phyloP scores from a whole-genome alignment of 1,140 invertebrate genomes.

The Mamestra configurata region DNA sequence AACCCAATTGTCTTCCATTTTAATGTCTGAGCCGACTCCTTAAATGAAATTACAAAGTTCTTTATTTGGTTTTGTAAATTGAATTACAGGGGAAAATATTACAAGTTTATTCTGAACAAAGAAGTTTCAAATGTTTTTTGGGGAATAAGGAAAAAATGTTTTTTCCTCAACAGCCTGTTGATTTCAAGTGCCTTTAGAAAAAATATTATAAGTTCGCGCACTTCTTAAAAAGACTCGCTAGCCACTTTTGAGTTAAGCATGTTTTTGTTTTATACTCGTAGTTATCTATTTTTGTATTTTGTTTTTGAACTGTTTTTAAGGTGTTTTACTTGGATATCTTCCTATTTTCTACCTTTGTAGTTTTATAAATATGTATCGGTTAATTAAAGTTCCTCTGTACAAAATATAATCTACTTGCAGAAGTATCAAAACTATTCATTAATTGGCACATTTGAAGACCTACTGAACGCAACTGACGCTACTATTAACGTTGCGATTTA shows the following conservation, averaged over 20 bases:
- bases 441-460: too few relatives aligned
- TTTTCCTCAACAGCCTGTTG: conserved; percentile 12
- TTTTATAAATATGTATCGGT: too few relatives aligned
- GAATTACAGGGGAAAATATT: conserved; percentile 23
- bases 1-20: conserved; percentile 20
- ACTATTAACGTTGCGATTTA: too few relatives aligned
- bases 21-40: background rate
- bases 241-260: conserved; percentile 5
- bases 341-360: too few relatives aligned
- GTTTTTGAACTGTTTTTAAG: background rate
- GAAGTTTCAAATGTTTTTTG: conserved; percentile 22
- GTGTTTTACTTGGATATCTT: too few relatives aligned
- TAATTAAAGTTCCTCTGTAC: too few relatives aligned
- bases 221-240: background rate
- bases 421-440: too few relatives aligned
- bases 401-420: too few relatives aligned
- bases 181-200: background rate
- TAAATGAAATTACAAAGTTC: conserved; percentile 25
- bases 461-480: too few relatives aligned
- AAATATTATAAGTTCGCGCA: conserved; percentile 1
- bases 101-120: conserved; percentile 10
- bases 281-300: conserved; percentile 1
- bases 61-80: conserved; percentile 28
- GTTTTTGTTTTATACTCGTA: conserved; percentile 1
- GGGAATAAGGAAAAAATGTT: conserved; percentile 5